Evolutionary conservation across 2,888 invertebrate species (phyloP), one percentile per base, ranked within the genome.

Genomic region (Pasiphila rectangulata): DNA sequence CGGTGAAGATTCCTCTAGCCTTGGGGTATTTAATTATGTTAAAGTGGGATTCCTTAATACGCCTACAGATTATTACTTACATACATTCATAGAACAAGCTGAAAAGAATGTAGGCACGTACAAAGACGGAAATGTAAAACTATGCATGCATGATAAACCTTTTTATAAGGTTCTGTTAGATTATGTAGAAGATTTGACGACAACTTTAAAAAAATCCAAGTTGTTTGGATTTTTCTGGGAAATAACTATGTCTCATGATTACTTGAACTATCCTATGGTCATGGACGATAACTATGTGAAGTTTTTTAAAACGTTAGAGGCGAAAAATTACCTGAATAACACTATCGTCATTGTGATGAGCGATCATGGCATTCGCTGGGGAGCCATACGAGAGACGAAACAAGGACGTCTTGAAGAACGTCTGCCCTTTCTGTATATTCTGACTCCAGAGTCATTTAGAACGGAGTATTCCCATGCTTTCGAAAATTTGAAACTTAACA

Each of bases 311-410:
- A 74, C 83, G 40, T 68, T 94, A 39, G 78, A 91, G 23, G 59
- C 75, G 0, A 71, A 83, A 1, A 85, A 89, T 1, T 79, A 91
- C 43, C 79, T 95, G 37, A 90, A 94, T 38, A 89, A 92, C 17
- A 95, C 95, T 0, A 88, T 92, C 23, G 61, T 94, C 5, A 83
- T 96, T 38, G 72, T 96, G 3, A 89, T 96, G 87, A 97, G 97
- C 73, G 98, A 98, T 71, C 98, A 98, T 67, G 98, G 98, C 0
- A 92, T 96, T 48, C 87, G 97, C 51, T 97, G 95, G 93, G 97
- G 97, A 2, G 90, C 89, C 3, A 95, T 96, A 59, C 90, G 96
- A 5, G 87, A 90, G 55, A 97, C 97, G 0, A 95, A 94, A 75
- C 95, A 97, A 78, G 96, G 96, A 1, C 90, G 93, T 67, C 90